phyloP scores from a whole-genome alignment of 2,113 vertebrate species.

The Trogon melanurus region DNA sequence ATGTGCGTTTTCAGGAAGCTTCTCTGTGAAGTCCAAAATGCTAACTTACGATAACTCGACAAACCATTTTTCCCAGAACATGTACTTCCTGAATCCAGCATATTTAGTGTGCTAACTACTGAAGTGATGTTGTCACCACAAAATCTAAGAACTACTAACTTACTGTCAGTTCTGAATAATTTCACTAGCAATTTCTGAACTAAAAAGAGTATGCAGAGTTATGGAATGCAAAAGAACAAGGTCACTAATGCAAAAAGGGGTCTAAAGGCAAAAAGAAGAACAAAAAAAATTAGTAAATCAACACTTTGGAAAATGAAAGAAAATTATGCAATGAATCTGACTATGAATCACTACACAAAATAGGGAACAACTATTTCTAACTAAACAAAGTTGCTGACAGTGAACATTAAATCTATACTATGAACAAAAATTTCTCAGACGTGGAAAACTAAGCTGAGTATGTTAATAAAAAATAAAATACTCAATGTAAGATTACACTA shows the following conservation, averaged over 20 bases:
- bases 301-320: background rate
- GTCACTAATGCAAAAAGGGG: background rate
- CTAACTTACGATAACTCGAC: background rate
- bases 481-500: background rate
- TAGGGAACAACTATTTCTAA: background rate
- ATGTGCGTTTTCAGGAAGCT: background rate
- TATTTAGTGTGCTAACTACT: background rate
- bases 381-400: background rate
- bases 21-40: background rate
- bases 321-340: background rate
- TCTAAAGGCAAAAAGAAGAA: background rate
- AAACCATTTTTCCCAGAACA: background rate
- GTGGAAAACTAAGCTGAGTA: background rate
- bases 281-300: background rate
- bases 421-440: background rate
- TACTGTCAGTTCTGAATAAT: background rate
- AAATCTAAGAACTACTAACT: background rate
- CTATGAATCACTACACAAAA: background rate
- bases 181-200: constrained; percentile 1
- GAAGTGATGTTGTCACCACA: background rate
- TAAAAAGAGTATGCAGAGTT: background rate
- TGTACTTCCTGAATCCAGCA: background rate
- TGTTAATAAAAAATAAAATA: background rate
- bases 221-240: background rate
- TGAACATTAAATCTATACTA: background rate